A percentile compares a stretch with the other conserved stretches of the same genome.
Evolutionary conservation across 2,113 vertebrate species (phyloP).

Genomic region (Phalacrocorax pelagicus): DNA sequence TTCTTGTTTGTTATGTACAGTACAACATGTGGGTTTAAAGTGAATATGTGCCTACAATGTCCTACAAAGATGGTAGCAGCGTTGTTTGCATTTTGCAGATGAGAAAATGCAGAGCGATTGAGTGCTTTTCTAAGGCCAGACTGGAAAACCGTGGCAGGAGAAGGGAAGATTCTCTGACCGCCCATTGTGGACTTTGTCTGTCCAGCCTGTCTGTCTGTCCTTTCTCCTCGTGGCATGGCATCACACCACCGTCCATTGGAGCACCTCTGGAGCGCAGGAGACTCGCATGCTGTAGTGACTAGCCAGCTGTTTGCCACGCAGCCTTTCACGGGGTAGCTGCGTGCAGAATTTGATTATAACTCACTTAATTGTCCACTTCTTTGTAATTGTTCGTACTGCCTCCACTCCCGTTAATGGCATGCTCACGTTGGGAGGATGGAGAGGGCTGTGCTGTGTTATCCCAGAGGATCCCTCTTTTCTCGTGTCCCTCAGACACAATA

Average conservation of each 20-base stretch:
- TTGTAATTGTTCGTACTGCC: background rate
- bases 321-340: background rate
- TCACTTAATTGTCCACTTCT: background rate
- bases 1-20: background rate
- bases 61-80: background rate
- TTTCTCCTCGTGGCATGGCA: background rate
- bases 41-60: background rate
- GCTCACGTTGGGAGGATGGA: background rate
- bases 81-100: background rate
- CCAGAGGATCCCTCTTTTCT: background rate
- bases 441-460: background rate
- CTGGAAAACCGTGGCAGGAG: background rate
- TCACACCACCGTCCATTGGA: background rate
- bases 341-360: background rate
- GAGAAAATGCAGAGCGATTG: accelerated
- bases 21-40: background rate
- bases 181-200: background rate
- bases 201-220: background rate
- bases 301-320: background rate
- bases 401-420: background rate
- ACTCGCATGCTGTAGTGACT: accelerated
- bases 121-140: background rate
- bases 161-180: background rate
- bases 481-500: background rate
- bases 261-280: background rate